Conservation (phyloP, 2,888 invertebrate genomes). For the Aporophyla lueneburgensis region DNA sequence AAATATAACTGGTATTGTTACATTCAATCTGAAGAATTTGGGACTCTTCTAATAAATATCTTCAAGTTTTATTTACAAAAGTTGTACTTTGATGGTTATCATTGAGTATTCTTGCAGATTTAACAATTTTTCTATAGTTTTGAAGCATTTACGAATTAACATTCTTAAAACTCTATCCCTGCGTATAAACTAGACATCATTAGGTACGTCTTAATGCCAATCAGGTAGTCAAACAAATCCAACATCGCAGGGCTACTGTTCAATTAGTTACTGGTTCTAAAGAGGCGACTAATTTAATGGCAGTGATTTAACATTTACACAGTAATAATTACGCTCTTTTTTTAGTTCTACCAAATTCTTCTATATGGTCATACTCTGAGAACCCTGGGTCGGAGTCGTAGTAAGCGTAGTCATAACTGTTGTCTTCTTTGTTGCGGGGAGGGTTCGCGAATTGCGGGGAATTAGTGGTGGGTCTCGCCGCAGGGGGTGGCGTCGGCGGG, state of each 20-base stretch:
- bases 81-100: constrained; percentile 58
- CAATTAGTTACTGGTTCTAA: constrained; percentile 69
- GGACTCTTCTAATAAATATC: constrained; percentile 48
- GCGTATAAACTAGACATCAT: constrained; percentile 25
- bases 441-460: constrained; percentile 80
- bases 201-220: constrained; percentile 33
- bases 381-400: constrained; percentile 93
- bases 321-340: constrained; percentile 79
- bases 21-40: constrained; percentile 50
- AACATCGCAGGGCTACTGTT: constrained; percentile 43
- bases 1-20: constrained; percentile 58
- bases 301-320: constrained; percentile 77
- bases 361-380: constrained; percentile 91
- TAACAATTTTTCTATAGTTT: constrained; percentile 3
- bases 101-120: constrained; percentile 26
- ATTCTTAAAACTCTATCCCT: constrained; percentile 49
- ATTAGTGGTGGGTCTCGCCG: constrained; percentile 73
- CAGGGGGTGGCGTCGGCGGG: constrained; percentile 65
- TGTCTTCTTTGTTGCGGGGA: constrained; percentile 92
- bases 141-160: constrained; percentile 11
- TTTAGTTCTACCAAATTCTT: constrained; percentile 92
- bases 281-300: constrained; percentile 89
- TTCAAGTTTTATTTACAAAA: constrained; percentile 65
- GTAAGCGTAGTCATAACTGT: constrained; percentile 96
- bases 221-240: constrained; percentile 36